These are phyloP conservation scores for Sinelater perroti DNA, from an alignment of 2,888 invertebrate genomes.

Conservation along the genomic window DNA sequence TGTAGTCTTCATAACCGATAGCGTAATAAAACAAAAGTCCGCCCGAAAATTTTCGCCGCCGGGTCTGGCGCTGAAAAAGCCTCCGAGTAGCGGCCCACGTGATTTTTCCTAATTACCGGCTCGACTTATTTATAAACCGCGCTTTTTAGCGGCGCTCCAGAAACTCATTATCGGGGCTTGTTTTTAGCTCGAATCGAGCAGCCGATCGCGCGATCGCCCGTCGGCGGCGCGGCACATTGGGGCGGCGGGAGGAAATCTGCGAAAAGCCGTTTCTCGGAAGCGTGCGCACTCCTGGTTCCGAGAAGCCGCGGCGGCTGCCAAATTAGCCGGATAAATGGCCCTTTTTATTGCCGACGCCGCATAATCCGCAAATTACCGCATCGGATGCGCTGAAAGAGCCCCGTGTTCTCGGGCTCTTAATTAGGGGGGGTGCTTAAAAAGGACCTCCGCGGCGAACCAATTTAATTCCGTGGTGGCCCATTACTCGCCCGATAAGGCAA, in stretches of 20 bases:
- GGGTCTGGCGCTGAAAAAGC: too few relatives aligned
- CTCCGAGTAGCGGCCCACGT: not conserved
- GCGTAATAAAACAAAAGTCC: too few relatives aligned
- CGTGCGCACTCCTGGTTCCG: constrained; percentile 28
- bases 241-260: too few relatives aligned
- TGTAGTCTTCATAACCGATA: too few relatives aligned
- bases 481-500: too few relatives aligned
- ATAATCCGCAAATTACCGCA: constrained; percentile 28
- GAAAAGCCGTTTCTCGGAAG: constrained; percentile 28
- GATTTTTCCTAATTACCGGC: constrained; percentile 3
- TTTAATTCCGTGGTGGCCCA: too few relatives aligned
- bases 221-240: too few relatives aligned
- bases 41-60: too few relatives aligned
- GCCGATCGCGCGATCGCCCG: too few relatives aligned
- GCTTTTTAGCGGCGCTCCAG: constrained; percentile 2
- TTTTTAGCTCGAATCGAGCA: too few relatives aligned
- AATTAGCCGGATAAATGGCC: constrained; percentile 33
- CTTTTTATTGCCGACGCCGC: constrained; percentile 30
- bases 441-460: not conserved
- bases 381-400: constrained; percentile 16
- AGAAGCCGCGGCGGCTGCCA: constrained; percentile 31
- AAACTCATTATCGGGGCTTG: constrained; percentile 8
- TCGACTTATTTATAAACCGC: not conserved
- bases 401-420: constrained; percentile 7
- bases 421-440: constrained; percentile 4